phyloP scores from a whole-genome alignment of 1,140 invertebrate genomes.

The Tetragonula clypearis region DNA sequence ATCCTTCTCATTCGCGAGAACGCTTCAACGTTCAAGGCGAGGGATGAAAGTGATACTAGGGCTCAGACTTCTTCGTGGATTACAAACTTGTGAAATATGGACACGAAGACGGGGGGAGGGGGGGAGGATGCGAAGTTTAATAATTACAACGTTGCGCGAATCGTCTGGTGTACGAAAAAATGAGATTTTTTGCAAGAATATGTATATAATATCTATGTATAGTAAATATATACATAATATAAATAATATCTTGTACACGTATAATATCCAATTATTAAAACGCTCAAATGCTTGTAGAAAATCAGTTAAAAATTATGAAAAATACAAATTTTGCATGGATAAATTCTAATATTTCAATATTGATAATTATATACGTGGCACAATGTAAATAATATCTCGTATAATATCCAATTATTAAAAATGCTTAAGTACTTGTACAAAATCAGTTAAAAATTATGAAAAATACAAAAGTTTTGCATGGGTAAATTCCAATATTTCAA shows the following conservation, averaged over 20 bases:
- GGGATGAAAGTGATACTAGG: conserved; percentile 14
- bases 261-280: too few species aligned
- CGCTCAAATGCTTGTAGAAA: too few species aligned
- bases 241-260: too few species aligned
- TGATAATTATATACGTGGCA: too few species aligned
- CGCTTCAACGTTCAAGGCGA: conserved; percentile 8
- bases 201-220: background rate
- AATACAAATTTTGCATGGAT: background rate
- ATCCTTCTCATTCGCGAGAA: conserved; percentile 15
- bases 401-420: too few species aligned
- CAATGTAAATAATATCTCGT: too few species aligned
- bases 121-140: background rate
- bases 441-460: too few species aligned
- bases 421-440: too few species aligned
- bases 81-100: background rate
- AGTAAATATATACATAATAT: background rate
- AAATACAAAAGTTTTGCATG: background rate
- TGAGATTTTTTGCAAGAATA: background rate
- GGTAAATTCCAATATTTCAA: background rate
- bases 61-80: conserved; percentile 6
- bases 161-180: background rate
- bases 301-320: background rate
- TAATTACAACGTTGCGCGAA: background rate
- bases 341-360: too few species aligned
- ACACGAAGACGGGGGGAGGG: background rate